Base-by-base conservation (phyloP, 2,797 vertebrate genomes). In the Apogon hyalosoma region DNA sequence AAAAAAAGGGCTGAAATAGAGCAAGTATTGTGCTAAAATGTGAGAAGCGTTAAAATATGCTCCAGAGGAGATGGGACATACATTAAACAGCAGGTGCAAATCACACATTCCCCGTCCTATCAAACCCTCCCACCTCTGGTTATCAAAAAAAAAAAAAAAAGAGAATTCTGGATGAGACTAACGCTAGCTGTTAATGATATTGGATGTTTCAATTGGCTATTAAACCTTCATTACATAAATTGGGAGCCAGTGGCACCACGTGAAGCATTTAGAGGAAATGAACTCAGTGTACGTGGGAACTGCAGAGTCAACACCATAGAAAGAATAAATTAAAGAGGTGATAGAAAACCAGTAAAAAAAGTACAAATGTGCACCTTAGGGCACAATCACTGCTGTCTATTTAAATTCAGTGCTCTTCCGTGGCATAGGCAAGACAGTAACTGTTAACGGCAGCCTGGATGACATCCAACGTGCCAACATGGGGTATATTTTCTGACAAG, bases 201-300 rank as follows among this genome's bases (percentile, higher is more conserved):
- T 85, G 82, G 74, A 77, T 82, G 80, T 77, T 88, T 82, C 82
- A 90, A 91, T 88, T 88, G 88, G 86, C 91, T 74, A 90, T 91
- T 90, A 91, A 90, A 89, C 75, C 85, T 90, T 92, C 87, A 91
- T 92, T 92, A 92, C 75, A 83, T 85, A 85, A 90, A 92, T 88
- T 87, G 86, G 85, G 73, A 88, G 82, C 85, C 87, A 56, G 71
- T 79, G 86, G 82, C 89, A 83, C 83, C 76, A 76, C 52, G 80
- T 80, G 85, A 89, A 72, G 83, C 84, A 77, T 90, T 88, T 88
- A 84, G 83, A 76, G 79, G 66, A 87, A 90, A 89, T 88, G 83
- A 89, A 83, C 81, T 81, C 63, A 48, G 68, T 63, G 81, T 85
- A 82, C 87, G 86, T 75, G 73, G 65, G 74, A 82, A 83, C 67